These are phyloP conservation scores for Tychaedon coryphoeus DNA, from an alignment of 2,113 vertebrate genomes.

Conservation along the genomic window DNA sequence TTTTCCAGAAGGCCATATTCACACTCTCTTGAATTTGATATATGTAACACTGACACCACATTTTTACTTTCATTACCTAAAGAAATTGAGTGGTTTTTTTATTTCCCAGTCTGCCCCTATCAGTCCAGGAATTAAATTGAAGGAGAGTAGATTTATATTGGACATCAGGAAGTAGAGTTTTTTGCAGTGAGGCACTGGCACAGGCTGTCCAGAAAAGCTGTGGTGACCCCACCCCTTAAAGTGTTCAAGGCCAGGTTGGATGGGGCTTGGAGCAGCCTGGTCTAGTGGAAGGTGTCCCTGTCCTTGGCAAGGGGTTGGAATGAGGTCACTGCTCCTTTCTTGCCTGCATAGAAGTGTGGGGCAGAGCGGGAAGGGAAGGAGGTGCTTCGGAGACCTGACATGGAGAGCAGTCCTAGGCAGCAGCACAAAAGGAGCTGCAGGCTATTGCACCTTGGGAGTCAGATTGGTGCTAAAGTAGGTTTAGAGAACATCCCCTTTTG, in stretches of 20 bases:
- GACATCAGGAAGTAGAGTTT: neutral
- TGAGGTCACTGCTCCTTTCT: neutral
- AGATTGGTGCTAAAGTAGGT: neutral
- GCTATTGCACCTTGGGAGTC: neutral
- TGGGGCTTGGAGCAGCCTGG: accelerated
- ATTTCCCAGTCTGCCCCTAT: neutral
- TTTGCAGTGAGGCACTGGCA: neutral
- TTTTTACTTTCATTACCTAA: neutral
- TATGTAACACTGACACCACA: neutral
- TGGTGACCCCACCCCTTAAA: too few relatives aligned
- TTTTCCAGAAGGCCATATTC: neutral
- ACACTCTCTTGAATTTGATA: neutral
- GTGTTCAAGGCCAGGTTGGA: neutral
- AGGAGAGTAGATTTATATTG: neutral
- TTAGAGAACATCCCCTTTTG: neutral
- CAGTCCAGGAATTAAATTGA: neutral
- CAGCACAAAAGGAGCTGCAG: neutral
- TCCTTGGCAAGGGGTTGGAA: neutral
- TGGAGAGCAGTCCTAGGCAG: neutral
- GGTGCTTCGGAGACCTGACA: neutral
- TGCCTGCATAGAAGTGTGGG: accelerated
- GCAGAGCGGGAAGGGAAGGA: accelerated
- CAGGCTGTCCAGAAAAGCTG: neutral
- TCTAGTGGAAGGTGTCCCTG: neutral
- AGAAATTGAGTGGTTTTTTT: neutral